Evolutionary conservation across 2,113 vertebrate species (phyloP), one percentile per base, ranked within the genome.

Genomic region (Meleagris gallopavo): DNA sequence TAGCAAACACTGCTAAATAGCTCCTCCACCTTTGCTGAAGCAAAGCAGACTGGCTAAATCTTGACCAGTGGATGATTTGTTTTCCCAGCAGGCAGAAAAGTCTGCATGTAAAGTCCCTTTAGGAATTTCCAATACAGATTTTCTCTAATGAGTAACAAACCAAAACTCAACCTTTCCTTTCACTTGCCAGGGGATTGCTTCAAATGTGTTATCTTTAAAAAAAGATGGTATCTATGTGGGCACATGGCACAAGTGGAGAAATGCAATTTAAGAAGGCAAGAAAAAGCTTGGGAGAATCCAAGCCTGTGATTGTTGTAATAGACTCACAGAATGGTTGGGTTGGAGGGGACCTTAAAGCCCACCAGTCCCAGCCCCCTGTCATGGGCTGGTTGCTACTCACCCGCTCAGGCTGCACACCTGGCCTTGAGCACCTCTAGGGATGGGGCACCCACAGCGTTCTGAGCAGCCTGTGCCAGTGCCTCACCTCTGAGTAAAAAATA

Each of bases 1-100:
- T 29, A 83, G 86, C 74, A 89, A 93, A 79, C 58, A 81, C 45
- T 69, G 80, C 58, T 84, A 88, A 94, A 79, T 73, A 92, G 76
- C 34, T 82, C n/a, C 6, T 43, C 36, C 29, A 27, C n/a, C 30
- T 84, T 58, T 79, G 40, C 54, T 66, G 75, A 89, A 84, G 20
- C 61, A 94, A 60, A 89, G 46, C 30, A 67, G 72, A 61, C 41
- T 16, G 18, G 70, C 66, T 66, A 17, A 40, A 36, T 58, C 58
- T 85, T 90, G 75, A 60, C 40, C 50, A 81, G 43, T 22, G 62
- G 76, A 94, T 6, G 4, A 69, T 13, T 70, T 79, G 25, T 72
- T 84, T 83, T 66, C 64, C 25, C 46, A 83, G 64, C 16, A 43
- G 58, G 45, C 70, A 83, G 73, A 85, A 94, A 92, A 76, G 57